Percentiles rank a stretch among this genome's conserved stretches.
Conservation (phyloP, 2,113 vertebrate genomes). For the Neotoma lepida region DNA sequence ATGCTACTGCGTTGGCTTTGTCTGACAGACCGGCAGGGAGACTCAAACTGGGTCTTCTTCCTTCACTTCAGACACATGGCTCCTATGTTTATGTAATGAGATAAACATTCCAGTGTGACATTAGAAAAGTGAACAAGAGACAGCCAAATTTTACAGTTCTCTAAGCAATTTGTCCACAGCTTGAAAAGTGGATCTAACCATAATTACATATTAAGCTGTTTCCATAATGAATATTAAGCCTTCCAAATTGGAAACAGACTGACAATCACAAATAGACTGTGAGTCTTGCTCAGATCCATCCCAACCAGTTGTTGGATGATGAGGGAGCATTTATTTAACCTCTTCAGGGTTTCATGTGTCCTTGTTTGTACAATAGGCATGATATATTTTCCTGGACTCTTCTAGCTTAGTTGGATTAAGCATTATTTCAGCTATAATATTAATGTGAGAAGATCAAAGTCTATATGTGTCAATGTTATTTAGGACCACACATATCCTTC, state of each 20-base stretch:
- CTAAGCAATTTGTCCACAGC: neutral
- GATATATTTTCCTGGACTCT: neutral
- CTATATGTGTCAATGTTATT: neutral
- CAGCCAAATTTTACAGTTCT: neutral
- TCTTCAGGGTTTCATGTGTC: neutral
- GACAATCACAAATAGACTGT: neutral
- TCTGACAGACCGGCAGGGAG: neutral
- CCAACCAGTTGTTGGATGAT: neutral
- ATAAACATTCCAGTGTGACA: neutral
- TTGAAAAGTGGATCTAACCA: conserved; percentile 42
- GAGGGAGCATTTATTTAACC: neutral
- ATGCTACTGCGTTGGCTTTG: neutral
- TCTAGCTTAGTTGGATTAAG: conserved; percentile 9
- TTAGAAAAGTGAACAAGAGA: conserved; percentile 22
- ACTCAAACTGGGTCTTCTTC: neutral
- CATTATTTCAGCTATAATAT: neutral
- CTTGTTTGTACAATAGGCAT: neutral
- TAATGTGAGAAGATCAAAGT: neutral
- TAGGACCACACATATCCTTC: conserved; percentile 13
- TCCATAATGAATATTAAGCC: conserved; percentile 56
- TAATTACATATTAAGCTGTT: conserved; percentile 45
- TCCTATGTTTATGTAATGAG: neutral
- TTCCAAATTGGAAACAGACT: conserved; percentile 15
- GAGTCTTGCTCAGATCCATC: conserved; percentile 7
- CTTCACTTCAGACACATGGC: neutral